phyloP scores from a whole-genome alignment of 2,113 vertebrate genomes.

The Barnardius zonarius region DNA sequence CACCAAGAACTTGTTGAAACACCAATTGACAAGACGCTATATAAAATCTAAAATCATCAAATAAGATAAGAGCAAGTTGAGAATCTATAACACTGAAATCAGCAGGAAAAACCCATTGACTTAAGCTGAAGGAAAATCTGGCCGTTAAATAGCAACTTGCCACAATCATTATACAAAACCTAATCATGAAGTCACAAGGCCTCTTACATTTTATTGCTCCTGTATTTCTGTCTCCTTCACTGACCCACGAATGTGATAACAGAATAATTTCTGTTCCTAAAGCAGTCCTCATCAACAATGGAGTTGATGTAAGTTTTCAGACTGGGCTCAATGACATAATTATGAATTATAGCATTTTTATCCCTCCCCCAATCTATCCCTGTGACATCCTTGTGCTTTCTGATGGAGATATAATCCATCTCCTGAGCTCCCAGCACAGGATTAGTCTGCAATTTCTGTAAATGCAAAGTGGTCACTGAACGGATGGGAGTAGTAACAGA shows the following conservation, averaged over 20 bases:
- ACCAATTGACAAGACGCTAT: background rate
- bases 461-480: background rate
- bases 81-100: background rate
- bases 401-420: background rate
- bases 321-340: background rate
- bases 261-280: background rate
- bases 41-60: slow-evolving; percentile 26
- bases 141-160: background rate
- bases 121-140: background rate
- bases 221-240: background rate
- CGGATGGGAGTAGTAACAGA: background rate
- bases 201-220: background rate
- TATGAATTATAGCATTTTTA: background rate
- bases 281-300: background rate
- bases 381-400: background rate
- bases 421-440: background rate
- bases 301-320: background rate
- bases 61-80: background rate
- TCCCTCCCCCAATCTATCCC: background rate
- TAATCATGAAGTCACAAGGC: background rate
- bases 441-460: background rate
- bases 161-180: background rate
- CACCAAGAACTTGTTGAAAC: slow-evolving; percentile 21
- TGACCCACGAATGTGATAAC: background rate
- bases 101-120: background rate